These are phyloP conservation scores for Lacerta viridis DNA, from an alignment of 2,797 vertebrate genomes.

Conservation along the genomic window DNA sequence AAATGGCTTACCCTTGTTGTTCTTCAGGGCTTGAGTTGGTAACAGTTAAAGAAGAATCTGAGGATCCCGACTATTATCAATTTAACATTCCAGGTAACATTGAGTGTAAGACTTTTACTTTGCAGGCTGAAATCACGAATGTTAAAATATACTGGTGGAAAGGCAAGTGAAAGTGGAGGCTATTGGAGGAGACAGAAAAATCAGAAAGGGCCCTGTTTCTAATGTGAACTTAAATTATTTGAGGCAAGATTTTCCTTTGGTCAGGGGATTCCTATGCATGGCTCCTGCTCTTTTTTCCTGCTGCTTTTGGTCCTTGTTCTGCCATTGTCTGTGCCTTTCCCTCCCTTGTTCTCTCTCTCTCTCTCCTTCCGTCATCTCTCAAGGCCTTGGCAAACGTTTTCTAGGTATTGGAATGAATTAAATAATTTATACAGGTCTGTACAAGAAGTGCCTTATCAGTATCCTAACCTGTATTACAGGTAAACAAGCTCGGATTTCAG, in stretches of 20 bases:
- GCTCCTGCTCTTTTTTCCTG: background rate
- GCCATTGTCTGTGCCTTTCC: background rate
- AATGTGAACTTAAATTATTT: background rate
- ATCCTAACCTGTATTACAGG: background rate
- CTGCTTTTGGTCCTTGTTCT: background rate
- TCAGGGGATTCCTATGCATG: background rate
- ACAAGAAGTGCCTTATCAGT: background rate
- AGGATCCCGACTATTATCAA: conserved; percentile 81
- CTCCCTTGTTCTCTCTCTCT: background rate
- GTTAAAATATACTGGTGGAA: background rate
- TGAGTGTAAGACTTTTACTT: background rate
- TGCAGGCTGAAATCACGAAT: background rate
- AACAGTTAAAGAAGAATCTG: conserved; percentile 80
- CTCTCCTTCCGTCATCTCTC: background rate
- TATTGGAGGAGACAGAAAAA: background rate
- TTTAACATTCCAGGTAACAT: conserved; percentile 80
- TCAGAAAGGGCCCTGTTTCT: background rate
- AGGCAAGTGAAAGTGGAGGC: background rate
- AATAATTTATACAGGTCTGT: background rate
- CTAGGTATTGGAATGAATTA: background rate
- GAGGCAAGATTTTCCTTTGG: background rate
- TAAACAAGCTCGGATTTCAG: background rate
- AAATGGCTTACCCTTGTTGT: conserved; percentile 35
- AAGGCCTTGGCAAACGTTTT: background rate
- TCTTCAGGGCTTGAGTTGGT: conserved; percentile 75